Base-by-base conservation (phyloP, 2,113 vertebrate species). In the Desmodus rotundus region DNA sequence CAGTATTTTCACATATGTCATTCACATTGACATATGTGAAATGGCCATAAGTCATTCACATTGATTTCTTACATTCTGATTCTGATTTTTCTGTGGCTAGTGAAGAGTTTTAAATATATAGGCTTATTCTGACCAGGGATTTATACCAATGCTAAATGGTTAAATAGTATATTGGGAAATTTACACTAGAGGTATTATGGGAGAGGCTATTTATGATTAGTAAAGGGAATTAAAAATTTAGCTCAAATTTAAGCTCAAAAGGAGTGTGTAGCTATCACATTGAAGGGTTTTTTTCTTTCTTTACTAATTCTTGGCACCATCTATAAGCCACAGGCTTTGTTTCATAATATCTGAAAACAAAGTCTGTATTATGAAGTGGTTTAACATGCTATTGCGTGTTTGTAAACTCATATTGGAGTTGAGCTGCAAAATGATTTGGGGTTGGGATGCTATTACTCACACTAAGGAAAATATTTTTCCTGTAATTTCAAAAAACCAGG, bases 381-480 rank as follows among this genome's bases (percentile, higher is more conserved):
- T 95, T 96, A 84, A 43, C 1, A 33, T 54, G 17, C 26, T 58
- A 1, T 83, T 96, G 77, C 54, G n/a, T 77, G 17, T 96, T 93
- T 45, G 17, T 58, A 12, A 85, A 52, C 1, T 33, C 67, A 56
- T 38, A 43, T 41, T 87, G 52, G 8, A 84, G 3, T 87, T 68
- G 84, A 83, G 36, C 7, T 74, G 54, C 16, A 90, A 54, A 89
- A 50, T 74, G 92, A 70, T 72, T 87, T 74, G 45, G 28, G 52
- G 20, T 58, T 90, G 33, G n/a, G 10, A 72, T 83, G 20, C 11
- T 97, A 3, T 91, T 52, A 93, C 67, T 72, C 93, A 68, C 7
- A 78, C 5, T 87, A 77, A 93, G 31, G 28, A 87, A 87, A 92
- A 2, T 4, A 73, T 89, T 93, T 84, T 67, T 89, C 14, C 47